These are phyloP conservation scores for Meloidogyne exigua DNA, from an alignment of 1,140 invertebrate species.

Conservation along the genomic window DNA sequence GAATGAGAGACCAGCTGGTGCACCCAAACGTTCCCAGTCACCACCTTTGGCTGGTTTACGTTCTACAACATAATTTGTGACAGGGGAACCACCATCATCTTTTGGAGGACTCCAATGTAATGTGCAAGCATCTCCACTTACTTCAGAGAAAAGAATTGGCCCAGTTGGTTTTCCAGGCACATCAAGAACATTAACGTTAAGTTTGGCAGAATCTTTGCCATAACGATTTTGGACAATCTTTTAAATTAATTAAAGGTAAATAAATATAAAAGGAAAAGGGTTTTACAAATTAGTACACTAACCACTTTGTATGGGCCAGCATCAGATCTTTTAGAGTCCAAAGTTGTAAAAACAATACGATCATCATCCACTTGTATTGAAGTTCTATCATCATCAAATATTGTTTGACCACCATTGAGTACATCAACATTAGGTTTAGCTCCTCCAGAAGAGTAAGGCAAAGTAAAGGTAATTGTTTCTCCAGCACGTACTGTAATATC, in stretches of 20 bases:
- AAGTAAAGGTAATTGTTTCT: constrained; percentile 91
- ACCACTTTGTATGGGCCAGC: constrained; percentile 87
- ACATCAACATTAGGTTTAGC: constrained; percentile 89
- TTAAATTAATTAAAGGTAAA: not conserved
- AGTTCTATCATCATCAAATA: constrained; percentile 63
- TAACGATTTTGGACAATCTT: constrained; percentile 72
- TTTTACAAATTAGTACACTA: not conserved
- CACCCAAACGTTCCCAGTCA: constrained; percentile 84
- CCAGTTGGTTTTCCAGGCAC: constrained; percentile 69
- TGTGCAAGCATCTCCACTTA: constrained; percentile 88
- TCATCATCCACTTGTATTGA: constrained; percentile 72
- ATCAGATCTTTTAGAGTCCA: constrained; percentile 84
- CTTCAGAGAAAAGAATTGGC: constrained; percentile 83
- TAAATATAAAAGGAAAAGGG: not conserved
- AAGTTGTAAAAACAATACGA: constrained; percentile 81
- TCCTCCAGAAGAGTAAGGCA: constrained; percentile 84
- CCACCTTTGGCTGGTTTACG: constrained; percentile 76
- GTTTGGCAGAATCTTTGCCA: constrained; percentile 55
- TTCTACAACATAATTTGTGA: constrained; percentile 95
- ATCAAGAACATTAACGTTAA: constrained; percentile 60
- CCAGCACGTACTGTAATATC: constrained; percentile 95
- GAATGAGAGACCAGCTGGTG: constrained; percentile 82
- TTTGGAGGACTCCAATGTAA: constrained; percentile 92
- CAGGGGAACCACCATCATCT: constrained; percentile 77
- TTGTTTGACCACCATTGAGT: constrained; percentile 68